Evolutionary conservation across 2,888 invertebrate genomes (phyloP).

Genomic region (Blomia tropicalis): DNA sequence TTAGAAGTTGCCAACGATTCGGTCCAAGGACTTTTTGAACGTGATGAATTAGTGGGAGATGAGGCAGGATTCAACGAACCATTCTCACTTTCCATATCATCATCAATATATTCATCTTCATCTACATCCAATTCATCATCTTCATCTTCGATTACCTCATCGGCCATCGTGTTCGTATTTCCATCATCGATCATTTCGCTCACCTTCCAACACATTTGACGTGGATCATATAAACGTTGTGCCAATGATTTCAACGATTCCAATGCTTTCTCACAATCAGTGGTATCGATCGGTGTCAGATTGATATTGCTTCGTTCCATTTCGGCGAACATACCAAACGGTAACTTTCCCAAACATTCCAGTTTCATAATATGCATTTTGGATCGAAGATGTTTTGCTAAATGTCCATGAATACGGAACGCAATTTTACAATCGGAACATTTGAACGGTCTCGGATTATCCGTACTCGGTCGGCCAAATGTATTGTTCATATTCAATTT

Average conservation of each 20-base stretch:
- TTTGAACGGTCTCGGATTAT: conserved; percentile 86
- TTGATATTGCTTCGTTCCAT: conserved; percentile 75
- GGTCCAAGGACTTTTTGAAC: neutral
- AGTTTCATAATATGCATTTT: conserved; percentile 89
- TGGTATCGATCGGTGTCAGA: conserved; percentile 84
- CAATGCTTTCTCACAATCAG: conserved; percentile 84
- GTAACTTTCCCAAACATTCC: conserved; percentile 56
- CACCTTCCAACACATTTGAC: conserved; percentile 31
- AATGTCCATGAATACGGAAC: conserved; percentile 80
- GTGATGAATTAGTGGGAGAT: neutral
- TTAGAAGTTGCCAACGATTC: neutral
- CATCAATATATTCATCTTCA: conserved; percentile 12
- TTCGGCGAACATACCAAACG: conserved; percentile 83
- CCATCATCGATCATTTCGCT: conserved; percentile 20
- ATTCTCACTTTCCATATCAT: neutral
- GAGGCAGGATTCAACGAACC: neutral
- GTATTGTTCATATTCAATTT: conserved; percentile 70
- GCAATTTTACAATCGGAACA: conserved; percentile 90
- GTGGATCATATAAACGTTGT: conserved; percentile 33
- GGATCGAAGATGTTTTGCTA: conserved; percentile 88
- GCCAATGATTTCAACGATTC: conserved; percentile 55
- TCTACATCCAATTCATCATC: neutral
- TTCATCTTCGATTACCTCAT: neutral
- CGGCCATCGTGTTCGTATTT: too few species aligned
- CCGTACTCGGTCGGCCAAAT: conserved; percentile 57